Evolutionary conservation across 2,888 invertebrate species (phyloP).

Genomic region (Yponomeuta evonymella): DNA sequence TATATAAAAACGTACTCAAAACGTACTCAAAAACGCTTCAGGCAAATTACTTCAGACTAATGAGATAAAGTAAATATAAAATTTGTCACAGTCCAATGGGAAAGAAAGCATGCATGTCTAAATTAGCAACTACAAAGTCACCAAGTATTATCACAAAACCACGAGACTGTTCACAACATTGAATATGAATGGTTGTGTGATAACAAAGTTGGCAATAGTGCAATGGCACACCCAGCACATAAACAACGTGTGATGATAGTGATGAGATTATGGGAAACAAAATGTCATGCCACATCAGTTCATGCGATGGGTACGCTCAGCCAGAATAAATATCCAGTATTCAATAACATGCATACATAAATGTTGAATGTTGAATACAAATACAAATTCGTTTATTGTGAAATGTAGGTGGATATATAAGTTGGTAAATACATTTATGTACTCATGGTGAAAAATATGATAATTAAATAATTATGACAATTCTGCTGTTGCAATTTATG

Average conservation of each 20-base stretch:
- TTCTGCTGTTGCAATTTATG: not conserved
- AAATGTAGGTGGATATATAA: no score
- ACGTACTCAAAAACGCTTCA: no score
- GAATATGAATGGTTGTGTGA: not conserved
- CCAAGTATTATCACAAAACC: not conserved
- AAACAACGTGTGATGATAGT: not conserved
- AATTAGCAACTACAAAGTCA: not conserved
- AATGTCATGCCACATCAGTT: constrained; percentile 33
- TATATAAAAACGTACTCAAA: no score
- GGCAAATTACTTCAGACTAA: no score
- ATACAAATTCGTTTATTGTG: no score
- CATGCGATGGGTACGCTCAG: constrained; percentile 43
- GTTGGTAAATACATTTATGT: no score
- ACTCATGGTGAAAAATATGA: no score
- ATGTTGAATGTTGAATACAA: constrained; percentile 1
- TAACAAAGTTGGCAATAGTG: not conserved
- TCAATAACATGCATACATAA: constrained; percentile 29
- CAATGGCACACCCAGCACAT: constrained; percentile 10
- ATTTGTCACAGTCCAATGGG: no score
- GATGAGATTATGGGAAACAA: not conserved
- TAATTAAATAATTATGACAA: no score
- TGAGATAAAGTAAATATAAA: no score
- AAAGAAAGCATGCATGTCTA: no score
- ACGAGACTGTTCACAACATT: constrained; percentile 12
- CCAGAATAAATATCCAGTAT: constrained; percentile 37